Percentiles rank a stretch among this genome's conserved stretches.
Evolutionary conservation across 2,797 vertebrate genomes (phyloP).

Genomic region (Rhinophrynus dorsalis): DNA sequence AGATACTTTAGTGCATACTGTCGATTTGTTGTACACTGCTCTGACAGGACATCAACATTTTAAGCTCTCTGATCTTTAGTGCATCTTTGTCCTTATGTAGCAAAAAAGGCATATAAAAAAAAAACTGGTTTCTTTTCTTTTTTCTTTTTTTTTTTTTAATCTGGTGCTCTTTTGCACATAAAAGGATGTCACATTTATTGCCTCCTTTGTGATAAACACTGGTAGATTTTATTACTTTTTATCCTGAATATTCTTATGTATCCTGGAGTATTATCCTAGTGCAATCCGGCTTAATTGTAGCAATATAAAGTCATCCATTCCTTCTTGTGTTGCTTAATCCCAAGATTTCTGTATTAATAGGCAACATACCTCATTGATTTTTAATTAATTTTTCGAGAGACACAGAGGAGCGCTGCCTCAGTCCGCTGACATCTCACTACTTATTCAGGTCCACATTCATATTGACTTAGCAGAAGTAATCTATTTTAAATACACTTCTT

Average conservation of each 20-base stretch:
- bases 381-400: conserved; percentile 87
- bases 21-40: too few relatives aligned
- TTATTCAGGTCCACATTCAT: conserved; percentile 84
- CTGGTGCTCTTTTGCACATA: too few relatives aligned
- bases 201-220: too few relatives aligned
- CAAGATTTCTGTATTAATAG: conserved; percentile 83
- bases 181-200: too few relatives aligned
- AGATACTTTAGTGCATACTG: too few relatives aligned
- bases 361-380: conserved; percentile 90
- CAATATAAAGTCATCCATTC: conserved; percentile 47
- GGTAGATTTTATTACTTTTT: background rate
- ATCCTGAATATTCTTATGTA: conserved; percentile 27
- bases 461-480: conserved; percentile 89
- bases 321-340: conserved; percentile 65
- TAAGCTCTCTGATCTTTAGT: too few relatives aligned
- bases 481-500: conserved; percentile 86
- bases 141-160: too few relatives aligned
- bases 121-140: too few relatives aligned
- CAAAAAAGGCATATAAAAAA: too few relatives aligned
- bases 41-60: too few relatives aligned
- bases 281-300: conserved; percentile 36
- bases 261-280: background rate
- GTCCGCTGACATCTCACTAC: conserved; percentile 72
- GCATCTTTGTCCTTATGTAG: too few relatives aligned
- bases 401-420: conserved; percentile 80